Conservation (phyloP, 1,140 invertebrate genomes). For the Drosophila pachea region DNA sequence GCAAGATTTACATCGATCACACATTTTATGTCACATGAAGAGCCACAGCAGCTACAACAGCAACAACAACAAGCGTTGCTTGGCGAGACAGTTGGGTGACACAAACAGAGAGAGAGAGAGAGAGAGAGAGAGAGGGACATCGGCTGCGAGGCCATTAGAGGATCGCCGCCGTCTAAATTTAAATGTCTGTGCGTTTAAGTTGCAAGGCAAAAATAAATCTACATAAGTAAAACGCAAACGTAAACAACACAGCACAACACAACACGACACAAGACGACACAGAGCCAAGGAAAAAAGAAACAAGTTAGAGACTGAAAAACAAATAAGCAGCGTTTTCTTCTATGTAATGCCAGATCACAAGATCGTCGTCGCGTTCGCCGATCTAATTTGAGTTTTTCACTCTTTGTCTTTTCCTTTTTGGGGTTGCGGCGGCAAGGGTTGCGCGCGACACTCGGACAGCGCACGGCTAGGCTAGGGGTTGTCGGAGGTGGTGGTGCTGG, state of each 20-base stretch:
- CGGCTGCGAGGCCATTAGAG: constrained; percentile 67
- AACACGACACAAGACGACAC: constrained; percentile 24
- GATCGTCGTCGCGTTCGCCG: constrained; percentile 18
- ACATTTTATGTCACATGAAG: constrained; percentile 75
- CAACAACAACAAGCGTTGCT: constrained; percentile 45
- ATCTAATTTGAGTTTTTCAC: constrained; percentile 13
- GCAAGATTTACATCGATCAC: constrained; percentile 73
- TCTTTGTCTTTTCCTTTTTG: constrained; percentile 1
- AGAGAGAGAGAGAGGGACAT: neutral
- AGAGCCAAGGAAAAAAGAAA: neutral
- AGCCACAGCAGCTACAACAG: constrained; percentile 33
- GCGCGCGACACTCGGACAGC: neutral
- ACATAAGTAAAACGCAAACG: constrained; percentile 47
- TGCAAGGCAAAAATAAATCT: constrained; percentile 74
- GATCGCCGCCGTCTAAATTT: constrained; percentile 72
- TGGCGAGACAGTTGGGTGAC: constrained; percentile 66
- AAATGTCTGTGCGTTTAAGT: constrained; percentile 74
- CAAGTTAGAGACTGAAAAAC: no score
- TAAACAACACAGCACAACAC: constrained; percentile 35
- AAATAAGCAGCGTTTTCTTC: constrained; percentile 24
- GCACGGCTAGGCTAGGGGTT: no score
- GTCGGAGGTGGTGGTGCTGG: no score
- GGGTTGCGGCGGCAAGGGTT: constrained; percentile 11
- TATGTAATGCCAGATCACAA: constrained; percentile 42
- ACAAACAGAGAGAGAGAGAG: constrained; percentile 27